Evolutionary conservation across 2,113 vertebrate species (phyloP).

Genomic region (Pedetes capensis): DNA sequence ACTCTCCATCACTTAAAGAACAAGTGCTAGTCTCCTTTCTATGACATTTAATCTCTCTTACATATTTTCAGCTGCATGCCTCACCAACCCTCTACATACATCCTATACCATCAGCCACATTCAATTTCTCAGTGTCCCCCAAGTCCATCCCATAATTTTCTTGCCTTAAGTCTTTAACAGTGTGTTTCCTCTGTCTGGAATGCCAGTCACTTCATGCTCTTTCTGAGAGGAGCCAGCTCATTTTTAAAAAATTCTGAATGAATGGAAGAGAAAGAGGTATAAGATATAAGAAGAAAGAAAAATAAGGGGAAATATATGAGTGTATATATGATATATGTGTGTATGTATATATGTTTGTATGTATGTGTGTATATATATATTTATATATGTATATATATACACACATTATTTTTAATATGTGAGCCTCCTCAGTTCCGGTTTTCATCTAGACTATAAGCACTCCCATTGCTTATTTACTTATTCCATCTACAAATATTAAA

Average conservation of each 20-base stretch:
- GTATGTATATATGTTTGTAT: too few relatives aligned
- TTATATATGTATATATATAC: too few relatives aligned
- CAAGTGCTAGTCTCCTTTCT: neutral
- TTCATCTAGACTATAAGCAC: neutral
- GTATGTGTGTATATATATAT: too few relatives aligned
- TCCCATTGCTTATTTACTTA: neutral
- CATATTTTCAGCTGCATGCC: neutral
- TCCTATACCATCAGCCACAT: too few relatives aligned
- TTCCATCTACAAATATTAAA: neutral
- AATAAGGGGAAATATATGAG: neutral
- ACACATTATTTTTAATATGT: neutral
- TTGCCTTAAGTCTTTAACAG: neutral
- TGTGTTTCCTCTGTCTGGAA: neutral
- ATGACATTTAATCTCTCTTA: neutral
- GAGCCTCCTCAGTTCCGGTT: neutral
- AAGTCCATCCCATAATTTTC: neutral
- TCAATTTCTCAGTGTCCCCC: neutral
- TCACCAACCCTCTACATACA: neutral
- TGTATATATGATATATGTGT: too few relatives aligned
- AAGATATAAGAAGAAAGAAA: neutral
- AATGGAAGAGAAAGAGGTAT: neutral
- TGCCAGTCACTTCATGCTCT: neutral
- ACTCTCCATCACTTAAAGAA: neutral
- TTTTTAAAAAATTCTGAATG: constrained; percentile 15
- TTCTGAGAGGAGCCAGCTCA: neutral